Evolutionary conservation across 1,140 invertebrate genomes (phyloP).

Genomic region (Triops longicaudatus): DNA sequence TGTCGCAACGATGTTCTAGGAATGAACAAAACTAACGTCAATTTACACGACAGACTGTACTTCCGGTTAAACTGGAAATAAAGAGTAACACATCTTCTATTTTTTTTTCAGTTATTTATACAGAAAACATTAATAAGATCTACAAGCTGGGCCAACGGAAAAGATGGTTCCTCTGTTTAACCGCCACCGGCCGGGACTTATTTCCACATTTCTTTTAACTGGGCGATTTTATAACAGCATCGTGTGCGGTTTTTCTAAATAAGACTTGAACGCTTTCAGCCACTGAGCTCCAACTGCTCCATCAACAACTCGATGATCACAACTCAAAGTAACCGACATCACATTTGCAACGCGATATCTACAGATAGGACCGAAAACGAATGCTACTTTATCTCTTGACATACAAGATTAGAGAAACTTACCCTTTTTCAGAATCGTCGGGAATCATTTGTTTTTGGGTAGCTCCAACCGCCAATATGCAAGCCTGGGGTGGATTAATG

Average conservation of each 20-base stretch:
- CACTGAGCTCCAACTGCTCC: conserved; percentile 62
- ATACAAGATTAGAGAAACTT: conserved; percentile 23
- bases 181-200: not conserved
- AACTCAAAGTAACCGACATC: conserved; percentile 58
- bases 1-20: too few relatives aligned
- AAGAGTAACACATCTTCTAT: not conserved
- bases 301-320: conserved; percentile 64
- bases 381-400: not conserved
- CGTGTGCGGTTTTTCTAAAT: conserved; percentile 52
- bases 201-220: not conserved
- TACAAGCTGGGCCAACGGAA: not conserved
- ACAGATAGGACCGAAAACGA: conserved; percentile 31
- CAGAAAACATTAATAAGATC: conserved; percentile 7
- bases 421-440: conserved; percentile 41
- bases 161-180: not conserved
- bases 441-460: conserved; percentile 48
- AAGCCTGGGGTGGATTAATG: conserved; percentile 61
- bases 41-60: too few relatives aligned
- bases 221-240: conserved; percentile 50
- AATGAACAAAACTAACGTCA: too few relatives aligned
- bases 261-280: conserved; percentile 53
- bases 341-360: conserved; percentile 46
- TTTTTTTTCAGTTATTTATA: not conserved
- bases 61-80: not conserved
- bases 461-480: conserved; percentile 56